Base-by-base conservation (phyloP, 2,888 invertebrate species). In the Geotrupes spiniger region DNA sequence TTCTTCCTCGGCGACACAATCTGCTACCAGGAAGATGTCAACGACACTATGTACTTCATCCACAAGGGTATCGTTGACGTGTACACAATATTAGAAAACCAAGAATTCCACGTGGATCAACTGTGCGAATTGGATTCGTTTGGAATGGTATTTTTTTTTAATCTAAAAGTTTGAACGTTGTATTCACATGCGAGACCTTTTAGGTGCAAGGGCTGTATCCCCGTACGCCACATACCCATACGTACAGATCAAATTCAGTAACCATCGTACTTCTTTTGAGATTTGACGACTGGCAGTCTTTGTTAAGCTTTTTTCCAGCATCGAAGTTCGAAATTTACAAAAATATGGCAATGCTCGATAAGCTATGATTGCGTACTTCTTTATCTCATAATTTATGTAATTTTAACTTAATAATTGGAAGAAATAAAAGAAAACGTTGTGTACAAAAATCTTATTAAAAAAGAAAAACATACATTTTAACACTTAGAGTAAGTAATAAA, bases 41-140 rank as follows among this genome's bases (percentile, higher is more conserved):
- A 63, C 41, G 49, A 57, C 9, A 58, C 49, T 2, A 63, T 63
- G 60, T 63, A 60, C 38, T 63, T 63, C 40, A 58, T 63, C 26
- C 57, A 62, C 14, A 49, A 43, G 26, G 63, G 63, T 10, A 47
- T 33, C n/a, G 56, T 62, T 2, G 49, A 58, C 25, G 58, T 61
- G 1, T 41, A 56, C 16, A 36, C 43, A 6, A 42, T 55, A 9
- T 45, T 33, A 8, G 46, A 52, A 37, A 48, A 51, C 15, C 54
- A 60, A 51, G 60, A 64, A 47, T 38, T 57, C 14, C 46, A 56
- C 21, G 54, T 56, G 4, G 57, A 62, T 26, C 29, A 47, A 10
- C 49, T 63, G 26, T 25, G 44, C 17, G 51, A 56, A 37, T 21
- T 49, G 10, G 63, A 62, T 21, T 62, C 55, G 14, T 63, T 63